Percentiles rank a stretch among this genome's conserved stretches.
Evolutionary conservation across 2,113 vertebrate genomes (phyloP).

Genomic region (Bufo bufo): DNA sequence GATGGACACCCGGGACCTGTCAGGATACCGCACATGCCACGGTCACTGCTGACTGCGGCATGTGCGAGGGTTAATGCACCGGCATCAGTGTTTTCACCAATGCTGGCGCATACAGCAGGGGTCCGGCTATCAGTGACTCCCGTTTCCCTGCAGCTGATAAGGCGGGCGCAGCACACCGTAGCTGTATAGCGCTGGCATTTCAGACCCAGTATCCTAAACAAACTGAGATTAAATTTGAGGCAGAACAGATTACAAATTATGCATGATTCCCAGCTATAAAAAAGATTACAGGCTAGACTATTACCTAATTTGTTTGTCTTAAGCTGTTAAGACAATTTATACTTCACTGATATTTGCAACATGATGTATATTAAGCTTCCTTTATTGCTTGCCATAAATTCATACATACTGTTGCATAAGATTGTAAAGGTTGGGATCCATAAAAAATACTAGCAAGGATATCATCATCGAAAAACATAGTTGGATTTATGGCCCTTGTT

Average conservation of each 20-base stretch:
- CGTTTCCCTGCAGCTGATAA: too few relatives aligned
- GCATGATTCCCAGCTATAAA: not conserved
- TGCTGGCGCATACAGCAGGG: too few relatives aligned
- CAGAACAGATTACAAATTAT: not conserved
- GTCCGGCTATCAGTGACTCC: too few relatives aligned
- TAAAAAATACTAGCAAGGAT: not conserved
- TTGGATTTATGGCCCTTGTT: conserved; percentile 15
- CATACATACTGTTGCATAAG: not conserved
- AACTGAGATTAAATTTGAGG: not conserved
- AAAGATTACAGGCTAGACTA: not conserved
- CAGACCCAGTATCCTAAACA: not conserved
- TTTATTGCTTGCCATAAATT: conserved; percentile 13
- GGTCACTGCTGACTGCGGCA: too few relatives aligned
- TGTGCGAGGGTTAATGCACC: too few relatives aligned
- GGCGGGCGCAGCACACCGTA: too few relatives aligned
- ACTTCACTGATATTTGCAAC: not conserved
- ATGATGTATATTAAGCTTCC: not conserved
- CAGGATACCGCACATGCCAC: too few relatives aligned
- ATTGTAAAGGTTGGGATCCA: not conserved
- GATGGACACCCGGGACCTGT: too few relatives aligned
- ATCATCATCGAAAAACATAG: not conserved
- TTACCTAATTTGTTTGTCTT: not conserved
- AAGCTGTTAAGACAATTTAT: not conserved
- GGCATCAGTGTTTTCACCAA: too few relatives aligned
- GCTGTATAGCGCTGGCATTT: too few relatives aligned